Conservation (phyloP, 2,888 invertebrate species). For the Altica lythri region DNA sequence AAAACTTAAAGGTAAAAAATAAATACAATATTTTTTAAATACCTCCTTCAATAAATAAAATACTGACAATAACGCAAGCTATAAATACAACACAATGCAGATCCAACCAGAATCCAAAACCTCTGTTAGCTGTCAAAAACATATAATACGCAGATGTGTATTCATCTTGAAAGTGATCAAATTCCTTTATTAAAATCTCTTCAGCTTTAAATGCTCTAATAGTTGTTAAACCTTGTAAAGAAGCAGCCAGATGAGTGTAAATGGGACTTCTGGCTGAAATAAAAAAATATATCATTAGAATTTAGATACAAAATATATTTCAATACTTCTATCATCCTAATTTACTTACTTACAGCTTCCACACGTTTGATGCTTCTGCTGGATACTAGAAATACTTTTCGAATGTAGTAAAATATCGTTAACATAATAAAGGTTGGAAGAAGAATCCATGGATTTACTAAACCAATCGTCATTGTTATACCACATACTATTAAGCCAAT, state of each 20-base stretch:
- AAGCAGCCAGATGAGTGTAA: constrained; percentile 74
- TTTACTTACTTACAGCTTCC: constrained; percentile 66
- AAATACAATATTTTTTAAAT: constrained; percentile 20
- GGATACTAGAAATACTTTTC: constrained; percentile 70
- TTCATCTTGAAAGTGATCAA: constrained; percentile 65
- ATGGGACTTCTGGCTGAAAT: constrained; percentile 75
- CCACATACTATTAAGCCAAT: constrained; percentile 35
- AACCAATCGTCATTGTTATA: constrained; percentile 66
- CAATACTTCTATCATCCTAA: background rate
- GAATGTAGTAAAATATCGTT: constrained; percentile 65
- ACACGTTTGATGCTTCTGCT: constrained; percentile 73
- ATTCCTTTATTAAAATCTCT: constrained; percentile 62
- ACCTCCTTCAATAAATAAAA: constrained; percentile 65
- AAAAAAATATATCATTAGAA: background rate
- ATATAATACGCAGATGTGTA: constrained; percentile 77
- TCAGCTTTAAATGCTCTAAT: constrained; percentile 73
- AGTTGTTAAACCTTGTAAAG: constrained; percentile 75
- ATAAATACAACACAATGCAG: constrained; percentile 69
- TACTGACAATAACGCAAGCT: constrained; percentile 66
- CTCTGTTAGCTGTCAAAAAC: constrained; percentile 65
- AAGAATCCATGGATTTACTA: constrained; percentile 70
- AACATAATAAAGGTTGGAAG: constrained; percentile 68
- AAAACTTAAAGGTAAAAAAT: background rate
- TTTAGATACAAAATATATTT: background rate
- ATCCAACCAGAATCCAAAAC: constrained; percentile 74